Evolutionary conservation across 2,797 vertebrate genomes (phyloP).

Genomic region (Tokudaia tokunoshimensis): DNA sequence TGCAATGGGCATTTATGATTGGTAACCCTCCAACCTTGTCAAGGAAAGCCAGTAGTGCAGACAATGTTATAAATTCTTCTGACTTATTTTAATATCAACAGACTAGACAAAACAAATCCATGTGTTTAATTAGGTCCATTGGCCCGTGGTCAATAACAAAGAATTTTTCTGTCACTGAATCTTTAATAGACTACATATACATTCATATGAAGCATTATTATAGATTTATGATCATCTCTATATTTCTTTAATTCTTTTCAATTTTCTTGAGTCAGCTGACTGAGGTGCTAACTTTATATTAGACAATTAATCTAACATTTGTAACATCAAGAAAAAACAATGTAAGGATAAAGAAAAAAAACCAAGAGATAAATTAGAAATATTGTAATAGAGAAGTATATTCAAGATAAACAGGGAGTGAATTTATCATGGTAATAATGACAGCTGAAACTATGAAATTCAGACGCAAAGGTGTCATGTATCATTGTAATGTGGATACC

Average conservation of each 20-base stretch:
- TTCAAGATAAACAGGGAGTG: background rate
- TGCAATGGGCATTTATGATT: background rate
- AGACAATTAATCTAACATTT: conserved; percentile 39
- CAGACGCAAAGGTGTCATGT: background rate
- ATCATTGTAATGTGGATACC: background rate
- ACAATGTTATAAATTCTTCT: conserved; percentile 25
- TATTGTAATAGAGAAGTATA: background rate
- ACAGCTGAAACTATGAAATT: background rate
- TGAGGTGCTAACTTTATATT: background rate
- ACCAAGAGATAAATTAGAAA: background rate
- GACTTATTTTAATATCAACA: conserved; percentile 55
- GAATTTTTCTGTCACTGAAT: conserved; percentile 32
- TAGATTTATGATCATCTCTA: background rate
- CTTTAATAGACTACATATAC: conserved; percentile 3
- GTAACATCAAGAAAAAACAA: conserved; percentile 33
- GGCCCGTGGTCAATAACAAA: background rate
- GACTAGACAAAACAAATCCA: conserved; percentile 20
- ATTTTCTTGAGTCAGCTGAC: conserved; percentile 16
- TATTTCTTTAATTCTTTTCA: conserved; percentile 41
- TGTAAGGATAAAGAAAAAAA: conserved; percentile 20
- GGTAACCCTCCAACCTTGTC: background rate
- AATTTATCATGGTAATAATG: background rate
- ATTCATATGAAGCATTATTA: conserved; percentile 41
- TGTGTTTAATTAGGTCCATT: background rate
- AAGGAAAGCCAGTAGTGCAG: conserved; percentile 46